Evolutionary conservation across 2,888 invertebrate species (phyloP), one percentile per base, ranked within the genome.

Genomic region (Nycteola revayana): DNA sequence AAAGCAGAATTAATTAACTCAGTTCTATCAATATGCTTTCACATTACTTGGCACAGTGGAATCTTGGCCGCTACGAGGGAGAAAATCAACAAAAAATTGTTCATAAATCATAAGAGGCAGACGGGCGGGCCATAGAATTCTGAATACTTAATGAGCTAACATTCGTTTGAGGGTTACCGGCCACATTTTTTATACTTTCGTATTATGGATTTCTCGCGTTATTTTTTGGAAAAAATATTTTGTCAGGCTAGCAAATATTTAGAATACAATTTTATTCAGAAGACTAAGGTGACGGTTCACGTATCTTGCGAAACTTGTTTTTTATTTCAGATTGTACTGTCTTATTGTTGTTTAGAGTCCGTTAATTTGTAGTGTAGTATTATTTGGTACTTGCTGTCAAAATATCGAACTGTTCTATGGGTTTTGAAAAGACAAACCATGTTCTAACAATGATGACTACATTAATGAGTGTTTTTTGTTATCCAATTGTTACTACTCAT

Each of bases 51-150:
- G 78, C 80, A 75, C 46, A 38, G 49, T 58, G 66, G 55, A 68
- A 61, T 75, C 72, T 79, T 77, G 75, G 75, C 68, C 63, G 49
- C 39, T 49, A 51, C 66, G 42, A 49, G 46, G 63, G 60, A 54
- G 60, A 71, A 75, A 75, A 79, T 76, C 70, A 67, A 75, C 74
- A 78, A 84, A 84, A 84, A 85, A 79, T 67, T 49, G 73, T 65
- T 55, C 72, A 82, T 87, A 82, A 87, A 87, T 88, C 85, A 86
- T 57, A 42, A 42, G 51, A 54, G 70, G 61, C 80, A 78, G 82
- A 77, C 87, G 76, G 83, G 73, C 60, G 70, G 79, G 67, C 65
- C 66, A 59, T 53, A 62, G 64, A 54, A 52, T 67, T 56, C 68
- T 57, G 84, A 81, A 83, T 84, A 70, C 60, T 61, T 68, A 82